Base-by-base conservation (phyloP, 2,888 invertebrate species). In the Panorpa germanica region DNA sequence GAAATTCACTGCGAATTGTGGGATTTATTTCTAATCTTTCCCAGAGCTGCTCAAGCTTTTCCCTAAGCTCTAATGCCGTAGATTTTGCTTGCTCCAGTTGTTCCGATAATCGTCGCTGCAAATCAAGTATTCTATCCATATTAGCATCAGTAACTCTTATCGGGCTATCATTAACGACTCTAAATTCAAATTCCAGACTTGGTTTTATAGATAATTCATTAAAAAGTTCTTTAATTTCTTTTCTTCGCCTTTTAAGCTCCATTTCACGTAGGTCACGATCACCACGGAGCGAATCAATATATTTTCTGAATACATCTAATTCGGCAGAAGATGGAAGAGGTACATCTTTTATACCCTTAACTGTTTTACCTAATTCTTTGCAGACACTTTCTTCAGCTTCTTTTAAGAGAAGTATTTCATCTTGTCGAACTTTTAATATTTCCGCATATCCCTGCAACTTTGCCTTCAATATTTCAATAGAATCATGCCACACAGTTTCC, bases 21-120 rank as follows among this genome's bases (percentile, higher is more conserved):
- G 64, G 57, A 11, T 73, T 65, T 29, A 76, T 67, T 10, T 77
- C 70, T 10, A 88, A 54, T 34, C 75, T 67, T 12, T 72, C 68
- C 83, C 85, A 86, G 1, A 85, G 52, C 15, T 59, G 56, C 1
- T 61, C 45, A 1, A 85, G 50, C 30, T n/a, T n/a, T n/a, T 65
- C 64, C 24, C 69, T 65, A 38, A 81, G 59, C 25, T 63, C 61
- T 20, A 63, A 46, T 3, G 72, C 67, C 47, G 66, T 48, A 11
- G 55, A 47, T 20, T n/a, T n/a, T n/a, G n/a, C n/a, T n/a, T n/a
- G n/a, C n/a, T n/a, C n/a, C n/a, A n/a, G n/a, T n/a, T n/a, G n/a
- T n/a, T n/a, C n/a, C n/a, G n/a, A n/a, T n/a, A n/a, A n/a, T n/a
- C n/a, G n/a, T n/a, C n/a, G n/a, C n/a, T n/a, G n/a, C n/a, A n/a